These are phyloP conservation scores for Sipha flava DNA, from an alignment of 1,140 invertebrate genomes.

Conservation along the genomic window DNA sequence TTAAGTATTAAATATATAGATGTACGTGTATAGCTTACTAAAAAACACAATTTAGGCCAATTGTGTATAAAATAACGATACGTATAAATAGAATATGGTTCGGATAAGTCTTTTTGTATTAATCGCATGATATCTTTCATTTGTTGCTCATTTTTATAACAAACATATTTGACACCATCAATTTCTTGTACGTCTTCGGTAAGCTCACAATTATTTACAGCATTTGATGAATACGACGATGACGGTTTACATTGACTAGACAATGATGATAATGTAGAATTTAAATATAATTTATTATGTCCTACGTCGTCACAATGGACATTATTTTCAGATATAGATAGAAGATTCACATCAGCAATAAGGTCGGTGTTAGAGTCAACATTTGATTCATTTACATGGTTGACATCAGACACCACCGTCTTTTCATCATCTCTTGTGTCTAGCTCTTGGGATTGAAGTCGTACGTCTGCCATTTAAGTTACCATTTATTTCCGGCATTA, in stretches of 20 bases:
- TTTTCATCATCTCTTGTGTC: constrained; percentile 5
- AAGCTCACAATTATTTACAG: neutral
- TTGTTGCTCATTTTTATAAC: constrained; percentile 80
- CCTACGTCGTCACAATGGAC: neutral
- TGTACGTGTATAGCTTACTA: constrained; percentile 57
- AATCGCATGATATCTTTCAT: constrained; percentile 96
- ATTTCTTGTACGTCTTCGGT: neutral
- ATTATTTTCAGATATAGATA: constrained; percentile 8
- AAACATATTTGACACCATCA: constrained; percentile 53
- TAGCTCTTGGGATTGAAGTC: constrained; percentile 13
- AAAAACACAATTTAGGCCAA: constrained; percentile 97
- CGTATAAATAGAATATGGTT: constrained; percentile 99
- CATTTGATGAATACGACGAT: constrained; percentile 1
- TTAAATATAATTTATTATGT: neutral
- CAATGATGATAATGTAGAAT: neutral
- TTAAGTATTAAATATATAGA: neutral
- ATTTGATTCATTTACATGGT: neutral
- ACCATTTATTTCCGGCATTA: constrained; percentile 15
- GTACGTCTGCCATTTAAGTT: constrained; percentile 21
- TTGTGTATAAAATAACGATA: constrained; percentile 99
- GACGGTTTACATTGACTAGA: constrained; percentile 20
- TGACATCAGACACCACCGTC: neutral
- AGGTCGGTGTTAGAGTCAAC: neutral
- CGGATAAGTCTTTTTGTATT: constrained; percentile 96
- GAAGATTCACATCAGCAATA: neutral